Evolutionary conservation across 2,113 vertebrate genomes (phyloP).

Genomic region (Setophaga kirtlandii): DNA sequence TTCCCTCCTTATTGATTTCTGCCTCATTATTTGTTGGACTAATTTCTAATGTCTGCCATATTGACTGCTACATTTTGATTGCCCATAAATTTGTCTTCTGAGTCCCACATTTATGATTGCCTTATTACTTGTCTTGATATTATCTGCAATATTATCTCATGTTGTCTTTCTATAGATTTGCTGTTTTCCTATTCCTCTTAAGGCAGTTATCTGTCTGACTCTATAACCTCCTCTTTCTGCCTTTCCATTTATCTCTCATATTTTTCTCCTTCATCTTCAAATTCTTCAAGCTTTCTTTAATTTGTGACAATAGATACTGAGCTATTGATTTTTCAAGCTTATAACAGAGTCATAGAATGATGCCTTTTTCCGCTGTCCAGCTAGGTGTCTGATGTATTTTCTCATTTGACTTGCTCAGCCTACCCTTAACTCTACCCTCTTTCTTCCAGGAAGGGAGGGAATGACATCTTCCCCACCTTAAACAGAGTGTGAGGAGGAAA

Average conservation of each 20-base stretch:
- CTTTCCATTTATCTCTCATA: neutral
- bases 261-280: neutral
- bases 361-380: neutral
- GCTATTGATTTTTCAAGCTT: neutral
- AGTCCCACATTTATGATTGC: neutral
- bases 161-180: neutral
- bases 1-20: neutral
- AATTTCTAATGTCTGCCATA: neutral
- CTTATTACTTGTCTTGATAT: neutral
- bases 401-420: neutral
- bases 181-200: neutral
- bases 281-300: neutral
- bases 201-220: neutral
- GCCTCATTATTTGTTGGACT: neutral
- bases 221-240: neutral
- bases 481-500: neutral
- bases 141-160: neutral
- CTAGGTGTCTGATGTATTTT: neutral
- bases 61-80: neutral
- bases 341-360: neutral
- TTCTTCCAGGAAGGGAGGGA: neutral
- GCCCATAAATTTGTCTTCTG: neutral
- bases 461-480: neutral
- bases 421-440: rapidly evolving
- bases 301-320: neutral